Evolutionary conservation across 2,113 vertebrate species (phyloP), one percentile per base, ranked within the genome.

Genomic region (Geococcyx californianus): DNA sequence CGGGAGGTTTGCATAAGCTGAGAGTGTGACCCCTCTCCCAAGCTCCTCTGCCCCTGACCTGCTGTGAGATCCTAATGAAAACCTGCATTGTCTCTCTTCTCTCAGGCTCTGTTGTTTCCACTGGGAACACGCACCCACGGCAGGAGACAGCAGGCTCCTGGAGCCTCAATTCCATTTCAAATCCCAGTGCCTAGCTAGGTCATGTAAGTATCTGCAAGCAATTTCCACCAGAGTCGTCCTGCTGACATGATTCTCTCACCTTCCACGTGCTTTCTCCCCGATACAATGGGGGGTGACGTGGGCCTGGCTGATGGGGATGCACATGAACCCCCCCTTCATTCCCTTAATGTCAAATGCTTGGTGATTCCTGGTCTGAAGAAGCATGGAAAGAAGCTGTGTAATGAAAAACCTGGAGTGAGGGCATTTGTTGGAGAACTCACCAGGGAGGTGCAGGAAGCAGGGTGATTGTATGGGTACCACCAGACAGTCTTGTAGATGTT

Each of bases 401-500:
- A 92, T 93, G 91, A 70, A 31, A 88, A 87, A 84, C 55, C n/a
- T 19, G 0, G 3, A 63, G 60, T 4, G 29, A 68, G 3, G 16
- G 20, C 49, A 33, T 25, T 58, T 62, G 34, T 54, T 69, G 29
- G 40, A 47, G 54, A 83, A 97, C 97, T 98, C 96, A 99, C 99
- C 96, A 99, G 97, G 16, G 99, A 99, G 93, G 99, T 99, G 98
- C 99, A 99, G 93, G 99, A 99, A 82, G 99, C 98, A 64, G 99
- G 99, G 90, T 99, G 98, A 97, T 98, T 99, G 94, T 99, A 99
- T 4, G 99, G 99, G 93, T 99, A 99, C 99, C 99, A 99, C 99
- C 99, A 99, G 88, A 99, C 99, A 4, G 99, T 99, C 98, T 99
- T 99, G 98, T 99, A 99, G 94, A 99, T 99, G 98, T 99, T 99